These are phyloP conservation scores for Notodonta ziczac DNA, from an alignment of 2,888 invertebrate genomes.

Conservation along the genomic window DNA sequence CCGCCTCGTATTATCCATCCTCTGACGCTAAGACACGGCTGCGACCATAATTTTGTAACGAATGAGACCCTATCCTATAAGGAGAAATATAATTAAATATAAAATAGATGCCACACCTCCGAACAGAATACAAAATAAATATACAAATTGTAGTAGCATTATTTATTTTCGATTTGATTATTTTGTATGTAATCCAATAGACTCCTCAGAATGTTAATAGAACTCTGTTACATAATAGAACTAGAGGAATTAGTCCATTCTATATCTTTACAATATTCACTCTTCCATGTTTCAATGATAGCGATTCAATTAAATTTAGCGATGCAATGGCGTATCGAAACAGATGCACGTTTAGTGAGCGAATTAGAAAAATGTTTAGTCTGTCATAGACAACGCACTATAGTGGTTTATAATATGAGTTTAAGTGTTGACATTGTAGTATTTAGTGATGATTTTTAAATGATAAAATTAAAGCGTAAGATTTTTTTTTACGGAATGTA, in stretches of 20 bases:
- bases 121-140: conserved; percentile 44
- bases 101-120: conserved; percentile 31
- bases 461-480: conserved; percentile 46
- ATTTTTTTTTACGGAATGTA: conserved; percentile 72
- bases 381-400: conserved; percentile 67
- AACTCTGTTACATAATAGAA: conserved; percentile 52
- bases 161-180: conserved; percentile 18
- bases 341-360: conserved; percentile 76
- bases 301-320: conserved; percentile 47
- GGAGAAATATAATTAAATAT: conserved; percentile 9
- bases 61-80: conserved; percentile 22
- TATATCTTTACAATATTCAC: conserved; percentile 75
- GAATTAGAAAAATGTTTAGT: conserved; percentile 63
- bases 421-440: conserved; percentile 62
- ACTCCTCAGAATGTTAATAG: conserved; percentile 36
- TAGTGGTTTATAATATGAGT: conserved; percentile 70
- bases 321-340: conserved; percentile 57
- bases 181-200: conserved; percentile 4
- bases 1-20: conserved; percentile 28
- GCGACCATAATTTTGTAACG: conserved; percentile 21
- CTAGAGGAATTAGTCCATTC: conserved; percentile 64
- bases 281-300: conserved; percentile 81
- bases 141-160: conserved; percentile 33
- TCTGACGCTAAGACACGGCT: conserved; percentile 50
- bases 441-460: conserved; percentile 48